Conservation (phyloP, 2,797 vertebrate genomes). For the Melopsittacus undulatus region DNA sequence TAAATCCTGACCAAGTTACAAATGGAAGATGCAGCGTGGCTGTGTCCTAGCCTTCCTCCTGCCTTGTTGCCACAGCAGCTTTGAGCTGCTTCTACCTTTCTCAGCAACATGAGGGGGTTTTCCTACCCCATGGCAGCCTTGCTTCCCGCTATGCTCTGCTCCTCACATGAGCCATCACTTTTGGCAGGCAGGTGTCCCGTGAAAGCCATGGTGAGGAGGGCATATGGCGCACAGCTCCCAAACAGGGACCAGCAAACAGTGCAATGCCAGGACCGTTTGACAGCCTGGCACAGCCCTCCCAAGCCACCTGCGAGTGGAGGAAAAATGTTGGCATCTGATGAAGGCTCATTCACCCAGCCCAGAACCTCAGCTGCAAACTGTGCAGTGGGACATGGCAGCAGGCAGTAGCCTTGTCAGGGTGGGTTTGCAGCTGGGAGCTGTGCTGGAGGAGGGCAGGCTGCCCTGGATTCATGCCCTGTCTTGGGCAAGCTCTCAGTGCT, state of each 20-base stretch:
- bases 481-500: fast-evolving
- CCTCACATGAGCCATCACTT: neutral
- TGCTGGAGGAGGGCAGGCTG: neutral
- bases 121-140: neutral
- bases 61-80: neutral
- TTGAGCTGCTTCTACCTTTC: neutral
- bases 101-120: neutral
- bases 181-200: neutral
- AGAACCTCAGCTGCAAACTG: neutral
- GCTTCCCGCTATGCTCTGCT: neutral
- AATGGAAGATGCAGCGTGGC: neutral
- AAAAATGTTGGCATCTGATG: fast-evolving
- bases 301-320: neutral
- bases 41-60: neutral
- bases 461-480: neutral
- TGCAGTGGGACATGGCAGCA: neutral
- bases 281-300: neutral
- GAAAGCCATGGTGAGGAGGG: neutral
- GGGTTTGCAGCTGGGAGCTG: neutral
- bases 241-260: neutral
- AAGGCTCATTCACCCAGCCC: neutral
- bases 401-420: too few relatives aligned
- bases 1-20: constrained; percentile 11
- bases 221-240: neutral
- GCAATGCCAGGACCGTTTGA: neutral